These are phyloP conservation scores for Mechanitis mazaeus DNA, from an alignment of 2,888 invertebrate species.

Conservation along the genomic window DNA sequence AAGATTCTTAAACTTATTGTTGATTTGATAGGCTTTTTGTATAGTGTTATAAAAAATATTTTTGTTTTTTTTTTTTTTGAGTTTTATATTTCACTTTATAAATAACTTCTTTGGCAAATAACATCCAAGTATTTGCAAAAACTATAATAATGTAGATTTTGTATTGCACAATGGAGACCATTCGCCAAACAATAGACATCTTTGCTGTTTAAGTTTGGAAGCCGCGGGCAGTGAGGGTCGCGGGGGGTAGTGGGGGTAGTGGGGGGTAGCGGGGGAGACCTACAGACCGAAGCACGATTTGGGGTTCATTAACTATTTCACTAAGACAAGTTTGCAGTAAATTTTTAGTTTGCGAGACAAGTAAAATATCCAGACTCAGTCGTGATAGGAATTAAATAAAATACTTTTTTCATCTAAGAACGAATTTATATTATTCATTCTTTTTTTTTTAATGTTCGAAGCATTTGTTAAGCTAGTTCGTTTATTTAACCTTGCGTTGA, in stretches of 20 bases:
- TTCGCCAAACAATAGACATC: constrained; percentile 4
- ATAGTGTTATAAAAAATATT: no score
- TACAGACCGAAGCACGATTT: constrained; percentile 3
- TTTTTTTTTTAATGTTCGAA: no score
- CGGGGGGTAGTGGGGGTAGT: neutral
- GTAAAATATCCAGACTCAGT: no score
- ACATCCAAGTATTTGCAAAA: no score
- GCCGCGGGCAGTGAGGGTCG: constrained; percentile 8
- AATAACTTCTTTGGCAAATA: no score
- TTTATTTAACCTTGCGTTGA: constrained; percentile 55
- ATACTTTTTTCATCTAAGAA: neutral
- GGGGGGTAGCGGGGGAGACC: neutral
- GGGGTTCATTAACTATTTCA: constrained; percentile 4
- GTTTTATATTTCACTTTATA: no score
- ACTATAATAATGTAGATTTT: neutral
- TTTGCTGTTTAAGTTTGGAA: constrained; percentile 12
- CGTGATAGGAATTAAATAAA: no score
- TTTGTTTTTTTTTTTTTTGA: no score
- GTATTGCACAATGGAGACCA: neutral
- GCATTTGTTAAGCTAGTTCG: constrained; percentile 55
- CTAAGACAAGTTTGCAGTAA: neutral
- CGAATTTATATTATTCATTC: neutral
- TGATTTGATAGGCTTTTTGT: no score
- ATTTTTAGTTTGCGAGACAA: constrained; percentile 1
- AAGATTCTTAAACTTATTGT: no score